Percentiles rank a stretch among this genome's conserved stretches.
phyloP scores from a whole-genome alignment of 2,113 vertebrate genomes.

The Ictalurus furcatus region DNA sequence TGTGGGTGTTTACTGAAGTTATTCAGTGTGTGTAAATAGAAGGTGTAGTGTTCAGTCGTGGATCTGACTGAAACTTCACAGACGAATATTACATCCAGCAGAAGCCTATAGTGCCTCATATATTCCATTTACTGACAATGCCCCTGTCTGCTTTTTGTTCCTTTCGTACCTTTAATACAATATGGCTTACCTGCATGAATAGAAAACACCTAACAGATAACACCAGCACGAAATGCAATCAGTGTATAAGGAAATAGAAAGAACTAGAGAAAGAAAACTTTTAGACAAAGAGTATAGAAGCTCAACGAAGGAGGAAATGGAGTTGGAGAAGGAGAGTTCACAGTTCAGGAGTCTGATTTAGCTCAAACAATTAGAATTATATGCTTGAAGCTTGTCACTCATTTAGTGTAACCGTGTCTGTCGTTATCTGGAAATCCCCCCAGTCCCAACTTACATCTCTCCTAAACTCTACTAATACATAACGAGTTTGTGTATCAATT shows the following conservation, averaged over 20 bases:
- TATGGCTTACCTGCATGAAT: background rate
- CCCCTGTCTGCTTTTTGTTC: slow-evolving; percentile 1
- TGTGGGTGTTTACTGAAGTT: background rate
- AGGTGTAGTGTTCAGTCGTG: background rate
- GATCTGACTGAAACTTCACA: background rate
- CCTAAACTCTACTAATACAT: background rate
- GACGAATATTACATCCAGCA: background rate
- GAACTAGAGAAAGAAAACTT: background rate
- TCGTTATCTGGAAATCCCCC: background rate
- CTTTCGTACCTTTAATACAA: background rate
- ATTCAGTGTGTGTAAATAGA: slow-evolving; percentile 6
- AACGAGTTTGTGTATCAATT: background rate
- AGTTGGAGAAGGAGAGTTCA: background rate
- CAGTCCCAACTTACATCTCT: background rate
- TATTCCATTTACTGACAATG: slow-evolving; percentile 5
- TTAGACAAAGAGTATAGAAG: background rate
- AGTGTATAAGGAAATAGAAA: slow-evolving; percentile 5
- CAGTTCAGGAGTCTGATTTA: background rate
- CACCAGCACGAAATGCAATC: slow-evolving; percentile 10
- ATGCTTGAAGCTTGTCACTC: background rate
- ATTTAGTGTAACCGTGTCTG: background rate
- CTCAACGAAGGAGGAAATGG: background rate
- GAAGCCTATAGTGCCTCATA: background rate
- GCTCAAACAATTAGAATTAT: background rate
- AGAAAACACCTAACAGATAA: background rate